Conservation (phyloP, 2,113 vertebrate genomes). For the Agelaius tricolor region DNA sequence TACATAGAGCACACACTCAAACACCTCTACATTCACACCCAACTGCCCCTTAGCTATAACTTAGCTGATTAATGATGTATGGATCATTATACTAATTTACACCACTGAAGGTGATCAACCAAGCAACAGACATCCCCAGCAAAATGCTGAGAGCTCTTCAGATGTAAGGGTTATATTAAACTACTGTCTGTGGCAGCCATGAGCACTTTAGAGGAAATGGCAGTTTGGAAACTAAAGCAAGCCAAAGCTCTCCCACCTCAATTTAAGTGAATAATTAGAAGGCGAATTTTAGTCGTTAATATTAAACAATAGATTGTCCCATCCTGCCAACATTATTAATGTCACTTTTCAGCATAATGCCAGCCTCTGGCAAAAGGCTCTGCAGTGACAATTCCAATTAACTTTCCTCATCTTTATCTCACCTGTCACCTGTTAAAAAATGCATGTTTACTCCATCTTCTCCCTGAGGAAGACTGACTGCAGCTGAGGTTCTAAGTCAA, state of each 20-base stretch:
- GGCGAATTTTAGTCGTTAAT: neutral
- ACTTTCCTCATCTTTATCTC: neutral
- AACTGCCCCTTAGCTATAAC: neutral
- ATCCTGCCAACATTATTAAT: neutral
- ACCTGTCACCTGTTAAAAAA: conserved; percentile 16
- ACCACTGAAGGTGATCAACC: neutral
- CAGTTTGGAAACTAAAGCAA: neutral
- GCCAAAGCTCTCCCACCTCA: neutral
- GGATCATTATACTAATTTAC: neutral
- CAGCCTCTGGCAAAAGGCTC: neutral
- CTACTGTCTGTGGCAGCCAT: fast-evolving
- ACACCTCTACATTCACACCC: neutral
- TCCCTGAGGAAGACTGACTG: neutral
- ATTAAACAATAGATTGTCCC: neutral
- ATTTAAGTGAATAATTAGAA: neutral
- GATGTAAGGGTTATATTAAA: neutral
- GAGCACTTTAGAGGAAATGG: neutral
- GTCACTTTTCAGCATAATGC: neutral
- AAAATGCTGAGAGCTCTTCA: neutral
- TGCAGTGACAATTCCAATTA: neutral
- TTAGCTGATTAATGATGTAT: neutral
- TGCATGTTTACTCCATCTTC: neutral
- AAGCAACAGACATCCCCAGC: neutral
- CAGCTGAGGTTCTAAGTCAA: neutral
- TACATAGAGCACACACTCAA: neutral